A percentile compares a stretch with the other conserved stretches of the same genome.
Evolutionary conservation across 2,888 invertebrate genomes (phyloP).

Genomic region (Scaeva pyrastri): DNA sequence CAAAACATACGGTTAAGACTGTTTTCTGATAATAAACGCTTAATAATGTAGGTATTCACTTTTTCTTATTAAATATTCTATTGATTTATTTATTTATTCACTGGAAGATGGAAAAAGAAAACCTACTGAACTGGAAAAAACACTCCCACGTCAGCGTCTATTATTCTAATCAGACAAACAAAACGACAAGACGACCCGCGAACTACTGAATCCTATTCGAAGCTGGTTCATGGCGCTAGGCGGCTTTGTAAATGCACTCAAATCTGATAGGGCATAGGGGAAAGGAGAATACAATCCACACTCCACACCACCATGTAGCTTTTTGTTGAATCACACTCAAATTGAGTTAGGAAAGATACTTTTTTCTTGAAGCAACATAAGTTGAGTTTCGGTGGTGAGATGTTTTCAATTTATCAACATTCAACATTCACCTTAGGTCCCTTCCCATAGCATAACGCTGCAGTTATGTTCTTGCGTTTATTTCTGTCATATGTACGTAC

Average conservation of each 20-base stretch:
- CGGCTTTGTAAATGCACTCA: conserved; percentile 64
- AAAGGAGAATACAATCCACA: conserved; percentile 60
- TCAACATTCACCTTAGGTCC: conserved; percentile 13
- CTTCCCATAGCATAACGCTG: too few species aligned
- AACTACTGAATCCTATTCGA: conserved; percentile 77
- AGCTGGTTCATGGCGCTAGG: conserved; percentile 57
- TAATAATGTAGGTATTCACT: neutral
- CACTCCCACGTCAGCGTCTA: conserved; percentile 64
- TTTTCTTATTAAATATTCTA: neutral
- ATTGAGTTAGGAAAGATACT: conserved; percentile 42
- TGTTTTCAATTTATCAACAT: neutral
- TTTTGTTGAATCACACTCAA: conserved; percentile 50
- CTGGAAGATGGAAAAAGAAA: conserved; percentile 20
- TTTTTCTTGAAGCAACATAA: conserved; percentile 17
- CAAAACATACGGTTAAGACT: too few species aligned
- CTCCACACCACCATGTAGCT: conserved; percentile 46
- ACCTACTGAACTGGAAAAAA: conserved; percentile 65
- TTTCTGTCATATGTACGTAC: too few species aligned
- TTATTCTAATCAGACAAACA: conserved; percentile 65
- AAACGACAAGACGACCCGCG: conserved; percentile 77
- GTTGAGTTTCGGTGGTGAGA: conserved; percentile 7
- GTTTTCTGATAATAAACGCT: too few species aligned
- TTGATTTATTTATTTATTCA: conserved; percentile 32
- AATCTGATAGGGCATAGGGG: conserved; percentile 51
- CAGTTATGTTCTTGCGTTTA: neutral